Evolutionary conservation across 2,113 vertebrate genomes (phyloP).

Genomic region (Eulemur macaco): DNA sequence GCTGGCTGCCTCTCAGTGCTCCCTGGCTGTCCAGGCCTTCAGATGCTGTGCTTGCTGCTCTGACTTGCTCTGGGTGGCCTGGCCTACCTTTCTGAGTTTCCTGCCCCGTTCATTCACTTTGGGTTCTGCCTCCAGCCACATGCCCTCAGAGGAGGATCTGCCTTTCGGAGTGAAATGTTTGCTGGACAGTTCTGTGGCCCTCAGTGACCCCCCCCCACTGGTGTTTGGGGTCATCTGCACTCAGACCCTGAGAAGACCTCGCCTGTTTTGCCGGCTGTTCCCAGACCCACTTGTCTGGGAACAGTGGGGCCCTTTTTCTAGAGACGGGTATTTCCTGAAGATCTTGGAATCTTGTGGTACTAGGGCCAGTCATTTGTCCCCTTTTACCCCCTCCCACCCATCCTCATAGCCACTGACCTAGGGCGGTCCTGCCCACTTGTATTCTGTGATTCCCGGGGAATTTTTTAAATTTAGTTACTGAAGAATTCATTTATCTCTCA

Average conservation of each 20-base stretch:
- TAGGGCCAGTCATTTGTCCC: not conserved
- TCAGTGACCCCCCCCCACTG: accelerated
- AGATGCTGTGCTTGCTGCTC: not conserved
- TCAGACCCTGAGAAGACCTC: not conserved
- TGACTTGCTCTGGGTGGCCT: not conserved
- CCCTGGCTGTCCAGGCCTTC: not conserved
- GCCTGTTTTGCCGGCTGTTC: not conserved
- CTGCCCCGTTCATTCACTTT: accelerated
- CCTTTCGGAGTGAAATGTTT: not conserved
- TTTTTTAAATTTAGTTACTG: not conserved
- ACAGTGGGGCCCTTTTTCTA: not conserved
- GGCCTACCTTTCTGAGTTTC: not conserved
- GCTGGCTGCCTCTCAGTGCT: not conserved
- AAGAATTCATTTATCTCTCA: not conserved
- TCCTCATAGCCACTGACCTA: not conserved
- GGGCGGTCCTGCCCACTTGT: not conserved
- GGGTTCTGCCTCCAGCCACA: accelerated
- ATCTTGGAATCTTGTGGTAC: not conserved
- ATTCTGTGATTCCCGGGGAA: not conserved
- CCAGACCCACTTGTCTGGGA: accelerated
- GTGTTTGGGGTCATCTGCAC: accelerated
- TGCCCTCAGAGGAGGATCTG: not conserved
- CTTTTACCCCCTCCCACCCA: not conserved
- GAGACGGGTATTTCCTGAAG: not conserved
- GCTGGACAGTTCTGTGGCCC: not conserved